A percentile compares a stretch with the other conserved stretches of the same genome.
Conservation (phyloP, 2,888 invertebrate genomes). For the Archips xylosteana region DNA sequence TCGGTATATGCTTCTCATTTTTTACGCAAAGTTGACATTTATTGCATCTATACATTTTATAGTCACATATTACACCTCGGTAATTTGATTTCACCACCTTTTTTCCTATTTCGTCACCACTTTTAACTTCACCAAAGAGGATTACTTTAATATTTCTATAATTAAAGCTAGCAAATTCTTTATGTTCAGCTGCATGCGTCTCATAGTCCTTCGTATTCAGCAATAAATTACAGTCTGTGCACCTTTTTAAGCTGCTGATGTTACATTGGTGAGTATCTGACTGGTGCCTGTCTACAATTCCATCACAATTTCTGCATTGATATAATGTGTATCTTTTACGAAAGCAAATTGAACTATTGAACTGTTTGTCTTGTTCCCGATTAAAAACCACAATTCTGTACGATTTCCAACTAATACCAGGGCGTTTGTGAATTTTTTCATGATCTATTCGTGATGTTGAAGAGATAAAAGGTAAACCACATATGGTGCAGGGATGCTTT, state of each 20-base stretch:
- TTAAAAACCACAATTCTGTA: slow-evolving; percentile 67
- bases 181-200: slow-evolving; percentile 62
- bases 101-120: slow-evolving; percentile 28
- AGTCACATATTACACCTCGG: slow-evolving; percentile 62
- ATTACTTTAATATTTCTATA: slow-evolving; percentile 64
- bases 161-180: slow-evolving; percentile 55
- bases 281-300: slow-evolving; percentile 56
- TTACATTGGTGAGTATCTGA: slow-evolving; percentile 58
- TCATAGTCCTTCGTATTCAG: slow-evolving; percentile 54
- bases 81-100: slow-evolving; percentile 50
- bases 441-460: slow-evolving; percentile 54
- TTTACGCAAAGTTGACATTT: slow-evolving; percentile 62
- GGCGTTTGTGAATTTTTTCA: slow-evolving; percentile 58
- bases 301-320: slow-evolving; percentile 69
- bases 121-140: slow-evolving; percentile 56
- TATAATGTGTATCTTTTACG: slow-evolving; percentile 59
- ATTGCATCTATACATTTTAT: slow-evolving; percentile 64
- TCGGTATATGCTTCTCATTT: slow-evolving; percentile 46
- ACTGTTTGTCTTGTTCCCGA: slow-evolving; percentile 53
- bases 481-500: slow-evolving; percentile 60
- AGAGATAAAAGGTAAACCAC: slow-evolving; percentile 62
- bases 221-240: slow-evolving; percentile 63
- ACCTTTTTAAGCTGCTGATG: slow-evolving; percentile 53
- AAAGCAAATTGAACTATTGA: slow-evolving; percentile 53
- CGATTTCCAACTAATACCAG: slow-evolving; percentile 50